Evolutionary conservation across 2,797 vertebrate genomes (phyloP).

Genomic region (Todus mexicanus): DNA sequence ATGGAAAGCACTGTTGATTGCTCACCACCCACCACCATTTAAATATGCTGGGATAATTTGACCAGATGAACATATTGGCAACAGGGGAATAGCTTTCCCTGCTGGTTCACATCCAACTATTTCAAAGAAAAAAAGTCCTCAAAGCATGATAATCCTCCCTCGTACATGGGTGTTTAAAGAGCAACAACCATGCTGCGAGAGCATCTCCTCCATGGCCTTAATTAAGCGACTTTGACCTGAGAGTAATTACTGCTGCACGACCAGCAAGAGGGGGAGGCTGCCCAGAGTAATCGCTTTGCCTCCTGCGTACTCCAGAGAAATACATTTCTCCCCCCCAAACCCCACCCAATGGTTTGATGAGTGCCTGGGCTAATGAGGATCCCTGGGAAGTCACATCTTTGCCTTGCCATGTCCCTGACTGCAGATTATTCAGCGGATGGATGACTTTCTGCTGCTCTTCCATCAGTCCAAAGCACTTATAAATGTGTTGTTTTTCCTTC

Average conservation of each 20-base stretch:
- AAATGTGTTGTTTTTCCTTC: not conserved
- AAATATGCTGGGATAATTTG: not conserved
- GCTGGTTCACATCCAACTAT: not conserved
- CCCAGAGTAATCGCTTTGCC: not conserved
- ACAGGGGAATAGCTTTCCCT: not conserved
- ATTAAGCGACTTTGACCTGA: not conserved
- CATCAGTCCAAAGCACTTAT: not conserved
- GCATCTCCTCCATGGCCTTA: not conserved
- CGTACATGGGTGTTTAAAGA: not conserved
- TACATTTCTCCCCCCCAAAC: not conserved
- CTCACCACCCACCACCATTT: not conserved
- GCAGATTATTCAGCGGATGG: not conserved
- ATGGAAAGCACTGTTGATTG: not conserved
- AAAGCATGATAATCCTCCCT: not conserved
- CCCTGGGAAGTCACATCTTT: not conserved
- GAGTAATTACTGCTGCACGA: not conserved
- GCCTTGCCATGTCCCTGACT: accelerated
- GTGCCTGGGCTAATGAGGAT: not conserved
- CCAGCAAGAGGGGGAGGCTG: not conserved
- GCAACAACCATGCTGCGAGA: not conserved
- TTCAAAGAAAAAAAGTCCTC: not conserved
- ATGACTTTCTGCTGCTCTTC: not conserved
- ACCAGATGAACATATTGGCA: not conserved
- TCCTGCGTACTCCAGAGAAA: not conserved
- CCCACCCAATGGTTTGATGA: not conserved